Conservation (phyloP, 2,888 invertebrate genomes). For the Pyrgus malvae region DNA sequence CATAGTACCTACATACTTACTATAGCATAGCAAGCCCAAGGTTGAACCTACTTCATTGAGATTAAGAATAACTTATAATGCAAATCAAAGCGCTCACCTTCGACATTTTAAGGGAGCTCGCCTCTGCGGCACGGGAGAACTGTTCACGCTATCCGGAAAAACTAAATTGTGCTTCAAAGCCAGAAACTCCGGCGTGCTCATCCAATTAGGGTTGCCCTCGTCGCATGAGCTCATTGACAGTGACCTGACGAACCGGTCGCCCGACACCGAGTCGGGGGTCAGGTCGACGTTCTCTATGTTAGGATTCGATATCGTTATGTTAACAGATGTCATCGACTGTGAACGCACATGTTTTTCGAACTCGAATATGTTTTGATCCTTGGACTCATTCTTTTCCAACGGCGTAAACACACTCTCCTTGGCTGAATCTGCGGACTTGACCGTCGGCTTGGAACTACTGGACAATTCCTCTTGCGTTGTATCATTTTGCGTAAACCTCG, state of each 20-base stretch:
- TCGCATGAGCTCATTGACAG: constrained; percentile 85
- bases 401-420: constrained; percentile 62
- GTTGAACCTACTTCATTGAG: not conserved
- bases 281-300: constrained; percentile 87
- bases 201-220: constrained; percentile 89
- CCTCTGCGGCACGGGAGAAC: constrained; percentile 87
- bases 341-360: constrained; percentile 75
- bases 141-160: constrained; percentile 90
- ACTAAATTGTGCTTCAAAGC: constrained; percentile 90
- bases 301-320: constrained; percentile 87
- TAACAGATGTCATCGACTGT: constrained; percentile 84
- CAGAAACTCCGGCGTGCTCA: constrained; percentile 89
- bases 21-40: too few relatives aligned
- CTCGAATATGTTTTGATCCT: constrained; percentile 59
- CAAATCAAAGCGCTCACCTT: constrained; percentile 56
- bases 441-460: constrained; percentile 66
- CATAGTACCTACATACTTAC: too few relatives aligned
- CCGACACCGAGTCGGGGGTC: constrained; percentile 83
- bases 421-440: constrained; percentile 63
- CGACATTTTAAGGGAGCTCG: constrained; percentile 84
- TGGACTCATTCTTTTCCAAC: constrained; percentile 66
- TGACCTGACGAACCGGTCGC: constrained; percentile 82
- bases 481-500: constrained; percentile 65
- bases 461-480: constrained; percentile 68
- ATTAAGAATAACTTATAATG: not conserved